Evolutionary conservation across 2,888 invertebrate genomes (phyloP), one percentile per base, ranked within the genome.

Genomic region (Mythimna albipuncta): DNA sequence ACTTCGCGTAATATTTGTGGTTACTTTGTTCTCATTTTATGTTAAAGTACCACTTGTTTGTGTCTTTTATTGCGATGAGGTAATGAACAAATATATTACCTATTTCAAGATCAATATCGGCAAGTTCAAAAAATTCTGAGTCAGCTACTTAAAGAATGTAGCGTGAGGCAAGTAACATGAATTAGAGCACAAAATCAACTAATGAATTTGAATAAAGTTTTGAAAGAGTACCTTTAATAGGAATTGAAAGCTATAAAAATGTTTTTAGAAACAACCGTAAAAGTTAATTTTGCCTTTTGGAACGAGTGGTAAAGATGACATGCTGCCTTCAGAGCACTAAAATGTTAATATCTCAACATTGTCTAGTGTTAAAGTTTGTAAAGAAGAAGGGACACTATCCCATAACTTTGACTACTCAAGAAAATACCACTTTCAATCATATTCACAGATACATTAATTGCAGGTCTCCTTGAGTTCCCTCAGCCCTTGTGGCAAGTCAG

Each of bases 1-100:
- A 62, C n/a, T 83, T 67, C 86, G 64, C 74, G 74, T 81, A 76
- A 85, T 81, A 70, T 83, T 83, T 81, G 83, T n/a, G 61, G 75
- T 79, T 64, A 62, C 38, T 67, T 64, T 9, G 38, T n/a, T 54
- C 26, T 57, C 6, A 52, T 69, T 65, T 68, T 65, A 59, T 58
- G 57, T 58, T 38, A 2, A 67, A 66, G 50, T 58, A 35, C 6
- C 35, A 50, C 58, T 78, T 82, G 64, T 77, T 52, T 71, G 44
- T 26, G 9, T 10, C 21, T 38, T 76, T 52, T 70, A 64, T 55
- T 47, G 47, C 41, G 32, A 38, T 65, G 19, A 76, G 4, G 1
- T 66, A 26, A 16, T 35, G 19, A 38, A 35, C 19, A 7, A 26
- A 13, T 26, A 64, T 55, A 0, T 38, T 52, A 26, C 26, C 26